Conservation (phyloP, 2,888 invertebrate species). For the Aphidoletes aphidimyza region DNA sequence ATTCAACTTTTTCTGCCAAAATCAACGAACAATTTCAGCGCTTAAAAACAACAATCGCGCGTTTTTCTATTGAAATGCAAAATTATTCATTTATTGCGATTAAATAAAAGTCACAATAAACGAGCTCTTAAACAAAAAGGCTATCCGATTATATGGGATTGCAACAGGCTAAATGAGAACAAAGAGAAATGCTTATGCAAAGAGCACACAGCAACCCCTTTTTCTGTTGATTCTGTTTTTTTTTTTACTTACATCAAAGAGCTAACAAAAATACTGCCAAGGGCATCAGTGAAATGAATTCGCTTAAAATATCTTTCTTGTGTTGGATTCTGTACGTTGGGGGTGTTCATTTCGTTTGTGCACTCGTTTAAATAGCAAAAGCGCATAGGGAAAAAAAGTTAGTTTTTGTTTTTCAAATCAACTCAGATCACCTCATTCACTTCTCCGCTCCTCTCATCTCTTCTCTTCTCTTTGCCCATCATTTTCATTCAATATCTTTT, state of each 20-base stretch:
- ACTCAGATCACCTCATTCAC: background rate
- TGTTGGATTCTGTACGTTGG: background rate
- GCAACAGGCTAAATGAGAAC: background rate
- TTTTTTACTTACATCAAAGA: background rate
- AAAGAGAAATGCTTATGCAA: background rate
- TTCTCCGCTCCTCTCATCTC: background rate
- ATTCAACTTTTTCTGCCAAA: no score
- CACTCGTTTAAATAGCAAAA: background rate
- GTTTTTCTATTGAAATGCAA: no score
- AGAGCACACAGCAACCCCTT: background rate
- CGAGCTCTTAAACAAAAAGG: background rate
- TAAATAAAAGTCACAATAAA: background rate
- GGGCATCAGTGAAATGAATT: background rate
- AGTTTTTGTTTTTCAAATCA: background rate
- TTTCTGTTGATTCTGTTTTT: no score
- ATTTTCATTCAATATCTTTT: background rate
- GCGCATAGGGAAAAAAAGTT: background rate
- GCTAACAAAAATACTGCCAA: background rate
- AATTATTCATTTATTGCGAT: background rate
- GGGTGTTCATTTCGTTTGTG: background rate
- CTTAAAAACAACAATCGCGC: no score
- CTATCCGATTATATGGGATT: background rate
- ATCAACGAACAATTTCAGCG: no score
- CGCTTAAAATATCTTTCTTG: background rate
- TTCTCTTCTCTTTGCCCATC: background rate